Evolutionary conservation across 2,888 invertebrate species (phyloP).

Genomic region (Pammene fasciana): DNA sequence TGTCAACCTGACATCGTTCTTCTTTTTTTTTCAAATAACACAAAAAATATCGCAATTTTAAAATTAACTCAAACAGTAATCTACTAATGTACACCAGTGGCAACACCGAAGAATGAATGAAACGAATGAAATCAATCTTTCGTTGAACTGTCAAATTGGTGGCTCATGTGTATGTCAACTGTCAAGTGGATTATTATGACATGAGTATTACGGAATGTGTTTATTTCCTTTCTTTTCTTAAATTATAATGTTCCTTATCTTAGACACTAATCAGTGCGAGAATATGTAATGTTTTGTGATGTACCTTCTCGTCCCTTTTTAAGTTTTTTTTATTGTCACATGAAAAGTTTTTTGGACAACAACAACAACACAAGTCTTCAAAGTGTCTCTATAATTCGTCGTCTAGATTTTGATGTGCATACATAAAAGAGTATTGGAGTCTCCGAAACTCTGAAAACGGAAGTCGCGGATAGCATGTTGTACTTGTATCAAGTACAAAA

Average conservation of each 20-base stretch:
- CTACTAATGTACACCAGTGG: not conserved
- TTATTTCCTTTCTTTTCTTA: slow-evolving; percentile 28
- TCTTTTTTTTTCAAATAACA: not conserved
- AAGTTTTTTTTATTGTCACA: slow-evolving; percentile 3
- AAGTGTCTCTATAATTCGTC: not conserved
- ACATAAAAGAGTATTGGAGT: slow-evolving; percentile 1
- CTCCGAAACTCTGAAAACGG: slow-evolving; percentile 24
- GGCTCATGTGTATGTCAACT: not conserved
- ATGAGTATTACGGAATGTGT: slow-evolving; percentile 14
- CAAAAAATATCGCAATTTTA: not conserved
- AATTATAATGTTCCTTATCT: slow-evolving; percentile 6
- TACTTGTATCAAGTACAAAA: slow-evolving; percentile 54
- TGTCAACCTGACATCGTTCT: slow-evolving; percentile 1
- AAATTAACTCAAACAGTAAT: slow-evolving; percentile 4
- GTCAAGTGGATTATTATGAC: slow-evolving; percentile 10
- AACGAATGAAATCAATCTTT: not conserved
- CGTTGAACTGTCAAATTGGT: not conserved
- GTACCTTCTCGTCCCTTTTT: not conserved
- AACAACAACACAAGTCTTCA: slow-evolving; percentile 9
- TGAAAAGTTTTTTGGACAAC: not conserved
- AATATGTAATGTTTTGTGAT: slow-evolving; percentile 8
- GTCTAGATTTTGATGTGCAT: not conserved
- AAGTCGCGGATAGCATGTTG: slow-evolving; percentile 63
- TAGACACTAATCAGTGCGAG: not conserved
- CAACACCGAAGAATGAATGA: slow-evolving; percentile 20